Conservation (phyloP, 2,113 vertebrate genomes). For the Piliocolobus tephrosceles region DNA sequence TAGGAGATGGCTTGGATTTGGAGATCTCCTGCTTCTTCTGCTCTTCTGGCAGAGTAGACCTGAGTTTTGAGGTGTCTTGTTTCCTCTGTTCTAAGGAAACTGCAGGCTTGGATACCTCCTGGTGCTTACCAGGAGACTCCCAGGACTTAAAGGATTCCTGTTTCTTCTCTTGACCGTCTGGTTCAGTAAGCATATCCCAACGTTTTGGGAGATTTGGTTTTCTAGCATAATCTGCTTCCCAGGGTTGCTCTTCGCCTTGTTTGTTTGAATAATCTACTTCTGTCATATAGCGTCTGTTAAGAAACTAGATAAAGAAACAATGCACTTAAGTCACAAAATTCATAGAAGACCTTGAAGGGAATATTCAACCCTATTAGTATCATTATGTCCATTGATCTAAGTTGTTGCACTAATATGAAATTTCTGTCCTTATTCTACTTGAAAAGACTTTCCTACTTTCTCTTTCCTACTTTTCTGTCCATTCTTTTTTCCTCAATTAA, state of each 20-base stretch:
- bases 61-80: constrained; percentile 88
- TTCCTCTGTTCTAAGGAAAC: constrained; percentile 75
- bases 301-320: constrained; percentile 88
- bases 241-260: constrained; percentile 80
- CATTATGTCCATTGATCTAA: neutral
- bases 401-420: neutral
- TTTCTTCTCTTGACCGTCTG: constrained; percentile 78
- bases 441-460: neutral
- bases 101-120: constrained; percentile 68
- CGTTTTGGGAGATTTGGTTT: constrained; percentile 89
- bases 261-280: constrained; percentile 81
- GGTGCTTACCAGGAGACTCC: constrained; percentile 79
- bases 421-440: neutral
- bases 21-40: constrained; percentile 76
- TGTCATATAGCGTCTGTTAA: constrained; percentile 89
- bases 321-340: constrained; percentile 30
- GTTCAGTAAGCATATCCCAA: constrained; percentile 88
- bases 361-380: neutral
- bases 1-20: constrained; percentile 71
- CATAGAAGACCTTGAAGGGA: neutral
- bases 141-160: constrained; percentile 80
- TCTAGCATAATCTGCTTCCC: constrained; percentile 86
- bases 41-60: constrained; percentile 87
- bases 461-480: neutral
- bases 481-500: constrained; percentile 12